phyloP scores from a whole-genome alignment of 2,797 vertebrate species.

The Poeciliopsis turneri region DNA sequence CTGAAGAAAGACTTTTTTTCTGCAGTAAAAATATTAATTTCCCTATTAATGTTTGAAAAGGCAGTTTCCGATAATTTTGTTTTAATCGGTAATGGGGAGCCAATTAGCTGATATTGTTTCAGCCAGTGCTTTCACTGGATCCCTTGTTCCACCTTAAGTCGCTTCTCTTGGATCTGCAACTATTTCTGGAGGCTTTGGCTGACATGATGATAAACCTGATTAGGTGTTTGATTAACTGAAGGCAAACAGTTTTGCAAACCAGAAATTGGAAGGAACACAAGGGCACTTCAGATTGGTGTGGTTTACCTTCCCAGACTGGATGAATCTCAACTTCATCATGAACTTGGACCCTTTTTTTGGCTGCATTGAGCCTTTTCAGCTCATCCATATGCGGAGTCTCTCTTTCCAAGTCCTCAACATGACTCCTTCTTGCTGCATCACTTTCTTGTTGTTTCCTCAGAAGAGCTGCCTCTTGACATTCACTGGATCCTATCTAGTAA shows the following conservation, averaged over 20 bases:
- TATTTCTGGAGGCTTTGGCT: not conserved
- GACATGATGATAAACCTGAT: not conserved
- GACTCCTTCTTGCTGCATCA: not conserved
- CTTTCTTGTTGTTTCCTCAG: not conserved
- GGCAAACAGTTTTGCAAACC: not conserved
- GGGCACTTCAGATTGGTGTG: not conserved
- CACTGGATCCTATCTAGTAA: constrained; percentile 1
- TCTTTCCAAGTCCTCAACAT: not conserved
- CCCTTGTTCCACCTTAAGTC: not conserved
- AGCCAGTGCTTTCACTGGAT: not conserved
- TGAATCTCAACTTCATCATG: not conserved
- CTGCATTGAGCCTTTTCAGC: not conserved
- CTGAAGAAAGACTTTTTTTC: no score
- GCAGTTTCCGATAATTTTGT: no score
- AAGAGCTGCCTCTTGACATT: not conserved
- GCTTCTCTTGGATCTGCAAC: not conserved
- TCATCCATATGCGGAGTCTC: not conserved
- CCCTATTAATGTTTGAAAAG: no score
- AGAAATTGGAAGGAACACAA: not conserved
- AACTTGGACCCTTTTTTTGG: not conserved
- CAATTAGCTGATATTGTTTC: no score
- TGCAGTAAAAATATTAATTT: no score
- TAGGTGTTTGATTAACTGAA: not conserved
- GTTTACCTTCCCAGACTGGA: not conserved
- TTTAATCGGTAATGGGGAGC: no score